Evolutionary conservation across 2,888 invertebrate genomes (phyloP), one percentile per base, ranked within the genome.

Genomic region (Andrena bicolor): DNA sequence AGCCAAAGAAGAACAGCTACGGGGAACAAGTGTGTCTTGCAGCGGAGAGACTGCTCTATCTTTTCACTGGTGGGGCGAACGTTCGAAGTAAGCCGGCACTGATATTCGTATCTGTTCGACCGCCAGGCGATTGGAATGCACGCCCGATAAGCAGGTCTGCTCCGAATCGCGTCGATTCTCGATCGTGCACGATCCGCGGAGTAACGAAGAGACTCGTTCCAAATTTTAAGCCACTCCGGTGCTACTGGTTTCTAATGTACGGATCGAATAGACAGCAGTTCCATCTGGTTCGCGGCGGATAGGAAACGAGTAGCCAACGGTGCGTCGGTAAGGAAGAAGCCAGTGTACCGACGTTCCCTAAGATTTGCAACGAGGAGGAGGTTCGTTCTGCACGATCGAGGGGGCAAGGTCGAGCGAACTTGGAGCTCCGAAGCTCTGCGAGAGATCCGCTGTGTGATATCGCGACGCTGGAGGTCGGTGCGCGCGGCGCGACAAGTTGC

Each of bases 21-120:
- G 10, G 56, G 20, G 23, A 61, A 32, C 28, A 63, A 26, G 68
- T 49, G 79, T 53, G 76, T 71, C 73, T 61, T 63, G 70, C 61
- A 76, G 71, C 76, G 68, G 63, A 74, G 71, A 76, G 69, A 83
- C 48, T 65, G 48, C 75, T 80, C 71, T 61, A 63, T 70, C 74
- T 76, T n/a, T 74, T 61, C 73, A n/a, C 65, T 75, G 69, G 3
- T 76, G 66, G 49, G 63, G 73, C 20, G 64, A 51, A 20, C 32
- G 48, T 32, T 41, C 23, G 30, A 51, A 74, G 30, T 74, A 82
- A 82, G 63, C 53, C 58, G 48, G 58, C 70, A 30, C 51, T 49
- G 66, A 8, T 20, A 51, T 20, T 20, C 63, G 56, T 65, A 20
- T 41, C 23, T 65, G 49, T 58, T 75, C 70, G 28, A 66, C 28